Base-by-base conservation (phyloP, 53 echinoderm and acorn worm species). In the Astropecten irregularis region DNA sequence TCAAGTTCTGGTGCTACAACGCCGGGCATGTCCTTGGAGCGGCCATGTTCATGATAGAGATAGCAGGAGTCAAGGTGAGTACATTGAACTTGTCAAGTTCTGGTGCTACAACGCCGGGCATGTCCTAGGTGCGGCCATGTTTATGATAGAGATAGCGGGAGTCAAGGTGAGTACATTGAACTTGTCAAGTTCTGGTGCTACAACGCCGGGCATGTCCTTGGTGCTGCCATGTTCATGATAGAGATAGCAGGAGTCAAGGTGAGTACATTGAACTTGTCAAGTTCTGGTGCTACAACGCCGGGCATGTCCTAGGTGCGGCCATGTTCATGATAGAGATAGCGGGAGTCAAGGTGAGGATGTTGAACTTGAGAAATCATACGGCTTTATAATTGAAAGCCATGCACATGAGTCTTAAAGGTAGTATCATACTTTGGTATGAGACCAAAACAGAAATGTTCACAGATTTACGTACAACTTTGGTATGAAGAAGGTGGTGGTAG, bases 191-290 rank as follows among this genome's bases (percentile, higher is more conserved):
- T 95, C 69, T 93, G 91, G 64, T 95, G 95, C 68, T 95, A 90
- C 68, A 93, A 95, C 40, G 95, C 95, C 42, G 95, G 95, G 2
- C 95, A 95, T 36, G 95, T 95, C 20, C 68, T 95, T 4, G 95
- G 95, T 14, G 95, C 95, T 0, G 88, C 91, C 32, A 95, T 95
- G 95, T 93, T 87, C 61, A 91, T 96, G 84, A 77, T 96, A 14
- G 96, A 96, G 46, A 96, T 96, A 9, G 93, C 96, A 61, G 96
- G 95, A 19, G 95, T 95, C 20, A 95, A 95, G 92, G 95, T 95
- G 6, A 42, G 42, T 42, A 11, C 42, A n/a, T n/a, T n/a, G n/a
- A n/a, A n/a, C 32, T 93, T 95, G 95, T 95, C 15, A 91, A 91
- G 48, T 95, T 95, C 69, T 93, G 91, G 64, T 95, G 95, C 68